Evolutionary conservation across 2,797 vertebrate species (phyloP).

Genomic region (Coilia nasus): DNA sequence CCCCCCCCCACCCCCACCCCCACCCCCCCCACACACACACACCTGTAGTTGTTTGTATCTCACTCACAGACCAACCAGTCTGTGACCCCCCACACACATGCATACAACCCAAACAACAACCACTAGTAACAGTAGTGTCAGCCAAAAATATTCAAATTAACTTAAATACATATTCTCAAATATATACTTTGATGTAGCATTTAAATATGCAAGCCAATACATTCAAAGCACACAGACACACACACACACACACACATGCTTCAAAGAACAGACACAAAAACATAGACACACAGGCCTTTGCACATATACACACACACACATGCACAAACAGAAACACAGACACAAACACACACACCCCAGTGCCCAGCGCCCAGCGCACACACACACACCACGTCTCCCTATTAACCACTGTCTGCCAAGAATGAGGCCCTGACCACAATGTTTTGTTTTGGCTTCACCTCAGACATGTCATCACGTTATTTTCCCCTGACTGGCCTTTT

Average conservation of each 20-base stretch:
- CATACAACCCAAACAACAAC: no score
- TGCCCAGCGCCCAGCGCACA: no score
- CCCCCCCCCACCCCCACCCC: no score
- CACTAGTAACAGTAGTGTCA: no score
- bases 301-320: not conserved
- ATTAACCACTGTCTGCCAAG: constrained; percentile 10
- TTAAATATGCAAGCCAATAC: not conserved
- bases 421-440: constrained; percentile 22
- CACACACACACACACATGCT: not conserved
- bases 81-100: no score
- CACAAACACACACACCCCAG: no score
- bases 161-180: not conserved
- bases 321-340: not conserved
- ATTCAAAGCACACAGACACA: not conserved
- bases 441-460: constrained; percentile 50
- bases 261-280: not conserved
- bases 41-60: no score
- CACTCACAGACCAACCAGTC: no score
- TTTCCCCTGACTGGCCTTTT: constrained; percentile 69
- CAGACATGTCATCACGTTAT: constrained; percentile 58
- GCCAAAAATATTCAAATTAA: not conserved
- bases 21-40: no score
- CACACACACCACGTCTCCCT: not conserved
- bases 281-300: not conserved
- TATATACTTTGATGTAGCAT: not conserved